A percentile compares a stretch with the other conserved stretches of the same genome.
phyloP scores from a whole-genome alignment of 2,797 vertebrate genomes.

The Eupleurogrammus muticus region DNA sequence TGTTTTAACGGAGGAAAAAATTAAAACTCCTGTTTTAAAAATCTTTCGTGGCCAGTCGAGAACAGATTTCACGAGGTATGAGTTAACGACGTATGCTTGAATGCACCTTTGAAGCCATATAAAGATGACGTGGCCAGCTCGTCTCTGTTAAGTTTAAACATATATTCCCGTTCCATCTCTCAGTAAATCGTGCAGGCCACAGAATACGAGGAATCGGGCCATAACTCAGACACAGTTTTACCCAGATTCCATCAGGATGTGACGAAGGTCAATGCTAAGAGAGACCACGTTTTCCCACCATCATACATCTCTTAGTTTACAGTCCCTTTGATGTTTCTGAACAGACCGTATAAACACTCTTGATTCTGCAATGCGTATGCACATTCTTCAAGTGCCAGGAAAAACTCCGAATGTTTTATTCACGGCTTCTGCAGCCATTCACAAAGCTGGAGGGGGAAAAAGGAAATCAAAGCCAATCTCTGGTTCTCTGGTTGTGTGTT shows the following conservation, averaged over 20 bases:
- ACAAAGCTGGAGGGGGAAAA: too few relatives aligned
- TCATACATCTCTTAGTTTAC: neutral
- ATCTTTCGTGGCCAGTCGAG: too few relatives aligned
- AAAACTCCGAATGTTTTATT: slow-evolving; percentile 47
- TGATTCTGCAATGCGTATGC: slow-evolving; percentile 12
- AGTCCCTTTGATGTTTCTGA: neutral
- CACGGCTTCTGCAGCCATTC: slow-evolving; percentile 22
- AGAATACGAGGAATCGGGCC: too few relatives aligned
- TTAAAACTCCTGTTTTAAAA: too few relatives aligned
- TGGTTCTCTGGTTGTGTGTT: slow-evolving; percentile 37
- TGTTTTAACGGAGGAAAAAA: too few relatives aligned
- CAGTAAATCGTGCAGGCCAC: too few relatives aligned
- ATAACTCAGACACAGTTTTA: neutral
- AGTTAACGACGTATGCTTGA: too few relatives aligned
- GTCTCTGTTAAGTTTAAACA: too few relatives aligned
- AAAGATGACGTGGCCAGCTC: too few relatives aligned
- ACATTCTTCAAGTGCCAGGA: slow-evolving; percentile 20
- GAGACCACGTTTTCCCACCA: neutral
- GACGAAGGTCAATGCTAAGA: neutral
- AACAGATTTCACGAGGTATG: too few relatives aligned
- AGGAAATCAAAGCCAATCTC: slow-evolving; percentile 9
- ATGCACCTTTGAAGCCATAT: too few relatives aligned
- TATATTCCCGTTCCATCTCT: too few relatives aligned
- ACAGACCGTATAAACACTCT: slow-evolving; percentile 8
- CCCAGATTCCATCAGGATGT: neutral